Conservation (phyloP, 2,797 vertebrate genomes). For the Sciurus carolinensis region DNA sequence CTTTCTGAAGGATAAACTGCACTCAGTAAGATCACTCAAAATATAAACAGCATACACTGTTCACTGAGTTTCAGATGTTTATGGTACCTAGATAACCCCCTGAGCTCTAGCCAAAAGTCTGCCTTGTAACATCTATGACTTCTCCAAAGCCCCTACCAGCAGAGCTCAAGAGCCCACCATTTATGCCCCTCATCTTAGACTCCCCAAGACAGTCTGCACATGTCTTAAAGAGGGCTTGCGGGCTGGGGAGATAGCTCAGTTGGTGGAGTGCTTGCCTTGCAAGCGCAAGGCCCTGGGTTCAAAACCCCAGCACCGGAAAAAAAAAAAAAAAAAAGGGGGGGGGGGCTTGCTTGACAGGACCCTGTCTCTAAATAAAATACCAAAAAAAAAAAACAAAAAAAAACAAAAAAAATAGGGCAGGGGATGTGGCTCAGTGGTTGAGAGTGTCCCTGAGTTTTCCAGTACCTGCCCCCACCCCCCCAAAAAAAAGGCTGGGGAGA, state of each 20-base stretch:
- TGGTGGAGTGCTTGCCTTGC: too few species aligned
- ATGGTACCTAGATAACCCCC: neutral
- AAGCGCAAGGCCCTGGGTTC: too few species aligned
- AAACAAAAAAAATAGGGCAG: too few species aligned
- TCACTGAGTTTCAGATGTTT: neutral
- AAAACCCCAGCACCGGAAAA: too few species aligned
- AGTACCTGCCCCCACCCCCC: too few species aligned
- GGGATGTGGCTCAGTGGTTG: too few species aligned
- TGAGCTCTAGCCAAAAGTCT: constrained; percentile 1
- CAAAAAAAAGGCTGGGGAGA: neutral
- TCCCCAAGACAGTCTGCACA: neutral
- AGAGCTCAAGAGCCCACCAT: neutral
- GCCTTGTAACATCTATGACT: neutral
- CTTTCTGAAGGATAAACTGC: neutral
- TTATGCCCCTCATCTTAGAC: neutral
- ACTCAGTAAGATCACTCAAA: neutral
- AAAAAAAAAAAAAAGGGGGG: too few species aligned
- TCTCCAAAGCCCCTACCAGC: neutral
- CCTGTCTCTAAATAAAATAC: too few species aligned
- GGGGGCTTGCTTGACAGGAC: neutral
- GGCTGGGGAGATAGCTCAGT: too few species aligned
- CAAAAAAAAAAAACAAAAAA: too few species aligned
- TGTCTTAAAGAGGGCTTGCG: neutral
- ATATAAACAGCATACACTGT: neutral
- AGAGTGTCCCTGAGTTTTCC: too few species aligned